Evolutionary conservation across 1,140 invertebrate genomes (phyloP).

Genomic region (Drosophila sp.): DNA sequence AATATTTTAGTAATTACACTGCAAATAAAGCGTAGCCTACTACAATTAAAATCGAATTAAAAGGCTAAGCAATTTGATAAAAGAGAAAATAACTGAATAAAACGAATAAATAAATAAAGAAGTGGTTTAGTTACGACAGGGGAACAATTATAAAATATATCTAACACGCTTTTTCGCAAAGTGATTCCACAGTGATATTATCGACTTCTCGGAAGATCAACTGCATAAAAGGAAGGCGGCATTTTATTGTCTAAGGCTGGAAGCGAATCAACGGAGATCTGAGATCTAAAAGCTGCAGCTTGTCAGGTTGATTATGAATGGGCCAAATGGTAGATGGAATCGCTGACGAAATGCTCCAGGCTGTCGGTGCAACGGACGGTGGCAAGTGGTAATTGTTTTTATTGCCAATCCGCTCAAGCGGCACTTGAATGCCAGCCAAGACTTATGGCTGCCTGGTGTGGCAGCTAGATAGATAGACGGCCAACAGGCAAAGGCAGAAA

Average conservation of each 20-base stretch:
- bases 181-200: conserved; percentile 10
- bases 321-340: conserved; percentile 32
- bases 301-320: conserved; percentile 57
- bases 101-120: not conserved
- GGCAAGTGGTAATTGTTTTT: conserved; percentile 78
- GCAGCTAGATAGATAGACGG: conserved; percentile 35
- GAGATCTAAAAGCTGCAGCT: conserved; percentile 9
- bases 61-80: not conserved
- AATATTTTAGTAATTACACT: conserved; percentile 3
- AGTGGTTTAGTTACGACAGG: not conserved
- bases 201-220: conserved; percentile 20
- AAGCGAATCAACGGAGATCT: not conserved
- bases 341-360: conserved; percentile 69
- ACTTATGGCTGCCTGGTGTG: conserved; percentile 44
- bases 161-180: not conserved
- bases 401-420: conserved; percentile 63
- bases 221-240: conserved; percentile 9
- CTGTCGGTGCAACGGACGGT: conserved; percentile 25
- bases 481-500: conserved; percentile 62
- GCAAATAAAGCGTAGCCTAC: not conserved
- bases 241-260: not conserved
- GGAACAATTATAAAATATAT: not conserved
- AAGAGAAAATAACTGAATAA: conserved; percentile 1
- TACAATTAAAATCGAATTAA: conserved; percentile 6
- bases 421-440: conserved; percentile 48